phyloP scores from a whole-genome alignment of 2,113 vertebrate genomes.

The Mustela nigripes region DNA sequence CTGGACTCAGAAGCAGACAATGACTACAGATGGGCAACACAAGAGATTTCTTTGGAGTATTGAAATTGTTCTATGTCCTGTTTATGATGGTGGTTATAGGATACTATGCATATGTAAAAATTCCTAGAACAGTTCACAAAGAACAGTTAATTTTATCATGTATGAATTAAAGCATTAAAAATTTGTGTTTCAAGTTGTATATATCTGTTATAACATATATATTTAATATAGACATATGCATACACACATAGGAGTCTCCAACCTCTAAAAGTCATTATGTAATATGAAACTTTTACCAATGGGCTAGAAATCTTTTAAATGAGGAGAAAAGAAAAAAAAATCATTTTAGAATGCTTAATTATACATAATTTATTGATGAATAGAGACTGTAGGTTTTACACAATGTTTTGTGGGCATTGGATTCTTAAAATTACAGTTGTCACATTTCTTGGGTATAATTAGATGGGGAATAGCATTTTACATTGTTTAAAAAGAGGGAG shows the following conservation, averaged over 20 bases:
- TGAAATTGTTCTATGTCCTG: background rate
- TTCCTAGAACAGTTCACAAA: background rate
- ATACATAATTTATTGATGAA: constrained; percentile 66
- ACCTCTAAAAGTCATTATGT: constrained; percentile 36
- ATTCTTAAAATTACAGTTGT: constrained; percentile 75
- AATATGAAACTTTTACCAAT: background rate
- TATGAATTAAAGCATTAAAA: constrained; percentile 12
- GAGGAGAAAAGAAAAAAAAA: background rate
- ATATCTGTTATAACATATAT: background rate
- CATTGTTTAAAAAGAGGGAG: constrained; percentile 74
- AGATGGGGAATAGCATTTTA: constrained; percentile 41
- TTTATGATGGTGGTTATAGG: background rate
- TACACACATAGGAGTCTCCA: background rate
- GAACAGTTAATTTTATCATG: background rate
- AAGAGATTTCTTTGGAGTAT: background rate
- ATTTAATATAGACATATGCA: background rate
- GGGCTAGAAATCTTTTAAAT: background rate
- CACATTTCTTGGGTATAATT: constrained; percentile 73
- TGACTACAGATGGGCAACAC: background rate
- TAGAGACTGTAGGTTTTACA: constrained; percentile 52
- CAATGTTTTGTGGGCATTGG: constrained; percentile 59
- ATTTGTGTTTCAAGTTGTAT: background rate
- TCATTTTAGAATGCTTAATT: constrained; percentile 64
- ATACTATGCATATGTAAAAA: constrained; percentile 26
- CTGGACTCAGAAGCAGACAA: too few relatives aligned